A percentile compares a stretch with the other conserved stretches of the same genome.
These are phyloP conservation scores for Solen grandis DNA, from an alignment of 1,140 invertebrate species.

Conservation along the genomic window DNA sequence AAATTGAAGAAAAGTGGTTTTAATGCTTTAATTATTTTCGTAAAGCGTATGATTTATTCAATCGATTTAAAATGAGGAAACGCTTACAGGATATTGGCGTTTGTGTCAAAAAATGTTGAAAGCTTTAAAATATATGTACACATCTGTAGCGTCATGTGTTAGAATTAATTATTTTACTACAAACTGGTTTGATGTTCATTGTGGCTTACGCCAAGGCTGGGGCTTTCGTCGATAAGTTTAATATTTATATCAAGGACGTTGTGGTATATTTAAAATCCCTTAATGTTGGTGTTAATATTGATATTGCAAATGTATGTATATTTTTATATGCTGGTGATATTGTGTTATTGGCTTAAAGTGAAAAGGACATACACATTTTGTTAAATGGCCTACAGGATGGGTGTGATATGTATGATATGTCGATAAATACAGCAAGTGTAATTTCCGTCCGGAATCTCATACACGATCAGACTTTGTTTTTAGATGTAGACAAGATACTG, in stretches of 20 bases:
- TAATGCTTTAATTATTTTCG: conserved; percentile 53
- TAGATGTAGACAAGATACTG: conserved; percentile 10
- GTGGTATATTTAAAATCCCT: conserved; percentile 18
- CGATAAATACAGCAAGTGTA: conserved; percentile 37
- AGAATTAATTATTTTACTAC: conserved; percentile 25
- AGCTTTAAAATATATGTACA: conserved; percentile 42
- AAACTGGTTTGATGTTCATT: conserved; percentile 45
- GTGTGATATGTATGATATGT: conserved; percentile 9
- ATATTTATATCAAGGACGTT: conserved; percentile 50
- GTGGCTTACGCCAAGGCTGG: conserved; percentile 40
- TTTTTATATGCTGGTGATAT: conserved; percentile 51
- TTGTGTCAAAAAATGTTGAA: conserved; percentile 24
- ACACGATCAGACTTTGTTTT: background rate
- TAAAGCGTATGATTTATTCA: conserved; percentile 54
- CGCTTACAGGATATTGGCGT: conserved; percentile 39
- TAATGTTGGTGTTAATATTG: conserved; percentile 39
- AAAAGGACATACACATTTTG: conserved; percentile 25
- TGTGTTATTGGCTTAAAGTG: conserved; percentile 35
- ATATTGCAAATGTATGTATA: conserved; percentile 24
- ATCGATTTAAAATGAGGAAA: conserved; percentile 16
- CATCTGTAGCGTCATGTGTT: conserved; percentile 38
- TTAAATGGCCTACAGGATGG: conserved; percentile 36
- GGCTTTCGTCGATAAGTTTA: conserved; percentile 44
- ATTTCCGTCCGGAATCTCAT: background rate
- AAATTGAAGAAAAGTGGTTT: conserved; percentile 27